Base-by-base conservation (phyloP, 2,113 vertebrate species). In the Eulemur macaco region DNA sequence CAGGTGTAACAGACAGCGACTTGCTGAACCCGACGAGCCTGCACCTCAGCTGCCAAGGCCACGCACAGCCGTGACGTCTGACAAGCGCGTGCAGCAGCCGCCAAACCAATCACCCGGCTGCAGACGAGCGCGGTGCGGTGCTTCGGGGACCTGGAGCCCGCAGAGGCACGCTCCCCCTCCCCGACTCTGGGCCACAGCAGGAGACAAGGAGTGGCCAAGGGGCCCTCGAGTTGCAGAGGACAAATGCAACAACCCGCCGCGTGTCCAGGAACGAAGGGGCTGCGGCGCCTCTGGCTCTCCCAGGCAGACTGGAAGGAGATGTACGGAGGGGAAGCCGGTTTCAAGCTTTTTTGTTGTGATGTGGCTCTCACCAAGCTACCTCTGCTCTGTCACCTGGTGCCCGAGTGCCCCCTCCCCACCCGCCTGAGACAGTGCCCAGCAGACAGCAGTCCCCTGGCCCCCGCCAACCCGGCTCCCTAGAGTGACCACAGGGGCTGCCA, bases 201-300 rank as follows among this genome's bases (percentile, higher is more conserved):
- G 21, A 34, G 52, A 29, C 81, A 60, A 14, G 37, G 4, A 8
- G 27, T 13, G 64, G 73, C 42, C 23, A 3, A 17, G 37, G 47
- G 81, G 31, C 13, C 12, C 42, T 18, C 4, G 3, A 60, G 78
- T 13, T 3, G 34, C 7, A 21, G 31, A 11, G 45, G 52, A 52
- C 3, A 45, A 17, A 15, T 15, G 39, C 45, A n/a, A 54, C 25
- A 11, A 0, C 83, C 37, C 0, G 4, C 39, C 0, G 10, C 0
- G 39, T 66, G 18, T n/a, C 47, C 1, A 42, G 13, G 29, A 66
- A 13, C 4, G 20, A 25, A 29, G 50, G 2, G 1, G 27, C 63
- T 1, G 18, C 31, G 21, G 64, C 0, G 9, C 13, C 42, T 47
- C 52, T 31, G 74, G 54, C 54, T 3, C 42, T 76, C 18, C 15